Base-by-base conservation (phyloP, 2,888 invertebrate genomes). In the Lysandra bellargus region DNA sequence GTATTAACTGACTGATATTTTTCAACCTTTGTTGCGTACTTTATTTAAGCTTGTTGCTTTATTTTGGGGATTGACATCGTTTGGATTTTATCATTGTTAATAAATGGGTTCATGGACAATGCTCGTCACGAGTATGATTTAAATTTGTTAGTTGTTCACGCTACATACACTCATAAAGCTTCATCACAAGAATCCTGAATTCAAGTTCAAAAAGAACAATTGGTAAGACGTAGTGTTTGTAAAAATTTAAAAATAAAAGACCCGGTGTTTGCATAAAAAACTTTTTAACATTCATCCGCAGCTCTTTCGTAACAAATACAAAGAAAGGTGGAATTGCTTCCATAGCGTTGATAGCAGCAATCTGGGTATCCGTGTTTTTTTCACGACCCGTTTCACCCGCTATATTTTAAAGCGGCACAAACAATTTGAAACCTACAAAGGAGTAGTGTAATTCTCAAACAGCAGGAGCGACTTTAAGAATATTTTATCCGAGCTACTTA, bases 401-500 rank as follows among this genome's bases (percentile, higher is more conserved):
- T 74, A 53, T 53, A 76, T 76, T 57, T 76, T 53, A 76, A 76
- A 76, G 33, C 53, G 17, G 75, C 75, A 75, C 75, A 75, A 49
- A 76, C 76, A 76, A 76, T 76, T 33, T 76, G 76, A 69, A 79
- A 79, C 40, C 75, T 79, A 74, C 57, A 79, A 60, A 74, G 30
- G 40, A 79, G 57, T 40, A 75, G 76, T 76, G 76, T 53, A 76
- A 76, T 76, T 57, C 49, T 33, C 79, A 44, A 75, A 79, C 30
- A 40, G 40, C 57, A n/a, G 61, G 44, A 44, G 40, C 61, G 79
- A 74, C 40, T 79, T 60, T 17, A 64, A 79, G 79, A 79, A 79
- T 64, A 75, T 79, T 76, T 57, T 79, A 79, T 79, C 64, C 64
- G 33, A 75, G 79, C 61, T 75, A 79, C 79, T 79, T 76, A 61